phyloP scores from a whole-genome alignment of 2,113 vertebrate genomes.

The Oxyura jamaicensis region DNA sequence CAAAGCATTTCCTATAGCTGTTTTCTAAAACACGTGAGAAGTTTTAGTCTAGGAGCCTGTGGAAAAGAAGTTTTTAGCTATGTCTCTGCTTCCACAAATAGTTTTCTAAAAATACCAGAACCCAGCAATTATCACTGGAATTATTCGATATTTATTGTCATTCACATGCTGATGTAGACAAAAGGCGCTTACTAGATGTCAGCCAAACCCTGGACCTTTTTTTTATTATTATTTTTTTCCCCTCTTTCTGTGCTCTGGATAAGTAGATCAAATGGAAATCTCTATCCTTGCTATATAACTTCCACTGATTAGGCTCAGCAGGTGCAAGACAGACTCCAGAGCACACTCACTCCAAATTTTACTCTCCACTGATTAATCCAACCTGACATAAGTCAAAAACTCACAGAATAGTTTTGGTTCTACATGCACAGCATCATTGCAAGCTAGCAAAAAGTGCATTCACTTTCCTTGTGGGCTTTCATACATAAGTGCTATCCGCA shows the following conservation, averaged over 20 bases:
- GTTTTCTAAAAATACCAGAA: slow-evolving; percentile 36
- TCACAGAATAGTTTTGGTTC: not conserved
- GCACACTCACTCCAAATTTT: not conserved
- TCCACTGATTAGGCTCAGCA: not conserved
- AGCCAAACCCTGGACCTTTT: not conserved
- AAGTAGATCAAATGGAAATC: not conserved
- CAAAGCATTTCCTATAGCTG: not conserved
- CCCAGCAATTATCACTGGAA: slow-evolving; percentile 3
- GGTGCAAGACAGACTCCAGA: not conserved
- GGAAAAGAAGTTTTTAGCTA: slow-evolving; percentile 17
- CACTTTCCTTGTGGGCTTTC: not conserved
- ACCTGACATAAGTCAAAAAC: not conserved
- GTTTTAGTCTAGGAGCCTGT: not conserved
- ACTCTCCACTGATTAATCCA: not conserved
- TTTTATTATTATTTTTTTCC: not conserved
- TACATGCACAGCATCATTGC: not conserved
- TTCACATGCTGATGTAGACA: not conserved
- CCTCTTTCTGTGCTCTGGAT: not conserved
- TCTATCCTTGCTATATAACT: not conserved
- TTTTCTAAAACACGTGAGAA: not conserved
- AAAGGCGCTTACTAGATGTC: not conserved
- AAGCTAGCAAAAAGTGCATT: not conserved
- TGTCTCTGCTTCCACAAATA: slow-evolving; percentile 39
- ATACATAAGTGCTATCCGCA: rapidly evolving
- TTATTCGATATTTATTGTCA: slow-evolving; percentile 16